Evolutionary conservation across 2,113 vertebrate genomes (phyloP), one percentile per base, ranked within the genome.

Genomic region (Phylloscopus whistleri): DNA sequence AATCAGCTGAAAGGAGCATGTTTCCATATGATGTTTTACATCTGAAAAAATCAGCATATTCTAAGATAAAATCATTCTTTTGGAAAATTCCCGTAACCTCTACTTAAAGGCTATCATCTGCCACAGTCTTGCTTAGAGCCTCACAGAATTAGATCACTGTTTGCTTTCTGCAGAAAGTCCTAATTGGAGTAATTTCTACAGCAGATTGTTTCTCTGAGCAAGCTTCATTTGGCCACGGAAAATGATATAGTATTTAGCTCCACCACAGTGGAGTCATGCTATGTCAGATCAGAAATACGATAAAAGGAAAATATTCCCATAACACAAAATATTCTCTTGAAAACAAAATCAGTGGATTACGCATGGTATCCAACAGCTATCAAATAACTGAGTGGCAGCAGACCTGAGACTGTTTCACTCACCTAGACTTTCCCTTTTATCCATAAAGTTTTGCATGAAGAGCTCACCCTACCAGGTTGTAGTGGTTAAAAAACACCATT

Each of bases 401-500:
- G 60, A 60, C 55, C 56, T 41, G 59, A 86, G 52, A 89, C 37
- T 39, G 35, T 56, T 90, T 66, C 46, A 26, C 56, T 66, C 51
- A 24, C 44, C 7, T 58, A 70, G 72, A 86, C 37, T 60, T 67
- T 60, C 15, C 55, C 60, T 80, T 73, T 89, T 14, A 83, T 77
- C 75, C 87, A 49, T 52, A 37, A 73, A 90, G 44, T 95, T 96
- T 95, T 87, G 70, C n/a, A 78, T 68, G 73, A 97, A 89, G 59
- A 81, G 60, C 72, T 60, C 58, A 90, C 72, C 72, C 75, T 92
- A 76, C 90, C 90, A 97, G 95, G 90, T 69, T 97, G 91, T 77
- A 96, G 94, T 17, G 12, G 95, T 96, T 94, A 97, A 94, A 89
- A 97, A 97, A 95, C 35, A 96, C 94, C 93, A 93, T 84, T 93